phyloP scores from a whole-genome alignment of 2,888 invertebrate genomes.

The Chaetoderma sp. region DNA sequence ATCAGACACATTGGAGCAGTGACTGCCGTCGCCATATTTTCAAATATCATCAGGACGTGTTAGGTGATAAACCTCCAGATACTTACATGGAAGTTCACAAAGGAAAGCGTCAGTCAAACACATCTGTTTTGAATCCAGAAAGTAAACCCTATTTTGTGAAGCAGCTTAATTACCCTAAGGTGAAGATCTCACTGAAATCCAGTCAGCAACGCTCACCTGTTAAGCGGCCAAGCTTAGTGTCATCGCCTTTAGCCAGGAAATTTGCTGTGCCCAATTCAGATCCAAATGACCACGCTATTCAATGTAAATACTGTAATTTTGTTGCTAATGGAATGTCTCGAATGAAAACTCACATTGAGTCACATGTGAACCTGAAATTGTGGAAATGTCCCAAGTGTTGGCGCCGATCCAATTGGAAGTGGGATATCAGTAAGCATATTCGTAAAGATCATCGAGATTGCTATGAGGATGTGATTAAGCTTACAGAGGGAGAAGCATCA shows the following conservation, averaged over 20 bases:
- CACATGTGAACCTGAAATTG: conserved; percentile 62
- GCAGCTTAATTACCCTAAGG: not conserved
- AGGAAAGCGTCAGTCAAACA: no score
- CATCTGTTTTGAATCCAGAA: not conserved
- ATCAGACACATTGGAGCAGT: conserved; percentile 71
- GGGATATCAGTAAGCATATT: conserved; percentile 67
- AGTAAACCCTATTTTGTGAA: not conserved
- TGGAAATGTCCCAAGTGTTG: conserved; percentile 66
- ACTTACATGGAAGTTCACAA: conserved; percentile 47
- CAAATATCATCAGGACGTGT: conserved; percentile 67
- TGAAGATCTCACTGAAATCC: not conserved
- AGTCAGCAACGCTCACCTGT: not conserved
- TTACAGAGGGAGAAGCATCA: conserved; percentile 59
- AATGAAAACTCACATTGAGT: conserved; percentile 61
- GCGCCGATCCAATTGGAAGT: conserved; percentile 65
- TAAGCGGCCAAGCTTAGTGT: not conserved
- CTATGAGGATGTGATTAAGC: conserved; percentile 50
- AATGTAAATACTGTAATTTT: conserved; percentile 52
- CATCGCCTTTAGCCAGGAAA: no score
- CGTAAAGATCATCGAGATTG: conserved; percentile 49
- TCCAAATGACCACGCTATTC: conserved; percentile 23
- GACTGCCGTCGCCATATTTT: conserved; percentile 71
- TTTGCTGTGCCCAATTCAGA: not conserved
- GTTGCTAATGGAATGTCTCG: conserved; percentile 56
- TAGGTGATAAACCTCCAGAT: conserved; percentile 47